Evolutionary conservation across 2,797 vertebrate species (phyloP).

Genomic region (Chelon auratus): DNA sequence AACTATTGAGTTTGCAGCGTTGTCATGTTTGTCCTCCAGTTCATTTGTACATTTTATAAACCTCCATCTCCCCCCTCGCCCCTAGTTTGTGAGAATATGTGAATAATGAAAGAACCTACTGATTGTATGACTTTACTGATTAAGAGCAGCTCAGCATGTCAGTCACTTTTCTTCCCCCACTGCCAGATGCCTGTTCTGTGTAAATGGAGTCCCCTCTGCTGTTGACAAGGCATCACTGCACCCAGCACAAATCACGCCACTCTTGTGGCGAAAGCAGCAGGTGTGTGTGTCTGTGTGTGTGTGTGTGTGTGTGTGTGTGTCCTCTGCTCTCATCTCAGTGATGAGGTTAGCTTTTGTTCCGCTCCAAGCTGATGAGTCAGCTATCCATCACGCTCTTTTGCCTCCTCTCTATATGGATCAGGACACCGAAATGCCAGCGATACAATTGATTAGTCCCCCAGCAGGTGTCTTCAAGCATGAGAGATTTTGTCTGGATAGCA

Average conservation of each 20-base stretch:
- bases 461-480: conserved; percentile 22
- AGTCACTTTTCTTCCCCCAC: accelerated
- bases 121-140: conserved; percentile 5
- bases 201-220: conserved; percentile 67
- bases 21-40: too few species aligned
- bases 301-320: conserved; percentile 12
- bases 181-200: conserved; percentile 22
- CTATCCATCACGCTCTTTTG: conserved; percentile 29
- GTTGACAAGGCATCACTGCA: conserved; percentile 44
- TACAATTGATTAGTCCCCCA: conserved; percentile 41
- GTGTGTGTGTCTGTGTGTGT: conserved; percentile 26
- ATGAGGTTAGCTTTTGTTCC: conserved; percentile 48
- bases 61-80: neutral
- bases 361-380: conserved; percentile 59
- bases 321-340: conserved; percentile 33
- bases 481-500: conserved; percentile 23
- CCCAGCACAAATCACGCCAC: neutral
- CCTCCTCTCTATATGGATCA: conserved; percentile 27
- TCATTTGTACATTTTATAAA: too few species aligned
- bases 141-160: conserved; percentile 16
- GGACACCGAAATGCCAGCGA: conserved; percentile 16
- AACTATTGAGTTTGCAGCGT: too few species aligned
- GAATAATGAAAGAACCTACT: neutral
- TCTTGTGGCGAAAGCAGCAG: conserved; percentile 17
- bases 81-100: neutral